phyloP scores from a whole-genome alignment of 2,888 invertebrate genomes.

The Thymelicus lineola region DNA sequence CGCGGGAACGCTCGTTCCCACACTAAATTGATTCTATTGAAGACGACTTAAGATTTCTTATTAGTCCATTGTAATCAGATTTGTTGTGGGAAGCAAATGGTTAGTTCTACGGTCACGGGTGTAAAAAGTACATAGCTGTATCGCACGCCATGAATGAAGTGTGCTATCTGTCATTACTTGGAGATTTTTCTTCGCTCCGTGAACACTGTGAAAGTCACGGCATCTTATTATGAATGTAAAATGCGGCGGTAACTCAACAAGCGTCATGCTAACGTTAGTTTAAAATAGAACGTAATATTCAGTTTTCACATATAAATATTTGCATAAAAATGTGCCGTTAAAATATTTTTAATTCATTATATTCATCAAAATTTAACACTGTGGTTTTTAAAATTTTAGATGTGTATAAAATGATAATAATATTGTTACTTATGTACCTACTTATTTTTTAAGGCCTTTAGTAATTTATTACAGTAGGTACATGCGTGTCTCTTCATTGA shows the following conservation, averaged over 20 bases:
- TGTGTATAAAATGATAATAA: too few relatives aligned
- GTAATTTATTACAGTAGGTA: too few relatives aligned
- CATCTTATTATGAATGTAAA: slow-evolving; percentile 15
- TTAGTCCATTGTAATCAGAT: slow-evolving; percentile 41
- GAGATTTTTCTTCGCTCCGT: slow-evolving; percentile 21
- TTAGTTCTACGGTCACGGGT: slow-evolving; percentile 39
- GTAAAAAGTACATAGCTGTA: slow-evolving; percentile 38
- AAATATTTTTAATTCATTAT: too few relatives aligned
- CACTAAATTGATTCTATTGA: slow-evolving; percentile 33
- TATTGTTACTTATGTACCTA: too few relatives aligned
- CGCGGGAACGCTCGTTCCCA: slow-evolving; percentile 37
- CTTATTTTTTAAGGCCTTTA: too few relatives aligned
- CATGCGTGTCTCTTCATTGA: too few relatives aligned
- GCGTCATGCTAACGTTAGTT: slow-evolving; percentile 3
- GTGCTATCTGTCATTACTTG: slow-evolving; percentile 26
- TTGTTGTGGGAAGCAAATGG: slow-evolving; percentile 42
- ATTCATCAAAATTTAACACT: too few relatives aligned
- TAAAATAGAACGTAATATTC: slow-evolving; percentile 2
- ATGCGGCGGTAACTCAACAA: neutral
- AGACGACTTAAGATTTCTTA: slow-evolving; percentile 33
- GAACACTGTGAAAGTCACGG: slow-evolving; percentile 23
- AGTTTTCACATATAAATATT: too few relatives aligned
- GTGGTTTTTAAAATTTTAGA: too few relatives aligned
- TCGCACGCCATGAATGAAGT: slow-evolving; percentile 39
- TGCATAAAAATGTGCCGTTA: too few relatives aligned